A percentile compares a stretch with the other conserved stretches of the same genome.
These are phyloP conservation scores for Didymodactylos carnosus DNA, from an alignment of 2,888 invertebrate species.

Conservation along the genomic window DNA sequence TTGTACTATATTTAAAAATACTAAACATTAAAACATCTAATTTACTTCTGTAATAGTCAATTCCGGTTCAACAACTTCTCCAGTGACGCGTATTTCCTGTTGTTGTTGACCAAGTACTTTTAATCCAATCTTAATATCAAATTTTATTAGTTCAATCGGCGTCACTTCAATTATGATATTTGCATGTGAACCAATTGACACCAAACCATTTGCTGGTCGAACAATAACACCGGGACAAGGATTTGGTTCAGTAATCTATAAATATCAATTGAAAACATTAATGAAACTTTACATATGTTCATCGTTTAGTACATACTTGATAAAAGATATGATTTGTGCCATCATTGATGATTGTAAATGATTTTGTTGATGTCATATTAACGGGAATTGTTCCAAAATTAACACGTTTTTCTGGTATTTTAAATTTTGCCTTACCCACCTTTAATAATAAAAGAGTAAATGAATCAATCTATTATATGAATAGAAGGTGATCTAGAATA, in stretches of 20 bases:
- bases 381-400: conserved; percentile 32
- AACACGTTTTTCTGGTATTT: conserved; percentile 24
- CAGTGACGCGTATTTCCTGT: conserved; percentile 32
- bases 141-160: conserved; percentile 31
- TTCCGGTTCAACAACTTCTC: conserved; percentile 29
- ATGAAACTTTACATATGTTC: background rate
- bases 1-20: background rate
- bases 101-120: conserved; percentile 28
- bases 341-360: conserved; percentile 27
- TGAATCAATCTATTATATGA: background rate
- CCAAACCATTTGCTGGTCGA: conserved; percentile 28
- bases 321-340: conserved; percentile 32
- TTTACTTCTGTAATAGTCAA: conserved; percentile 30
- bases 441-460: no score
- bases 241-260: conserved; percentile 29
- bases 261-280: background rate
- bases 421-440: background rate
- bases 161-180: conserved; percentile 23
- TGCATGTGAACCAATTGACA: conserved; percentile 30
- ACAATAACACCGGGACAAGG: conserved; percentile 31
- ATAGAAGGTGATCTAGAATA: background rate
- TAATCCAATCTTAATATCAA: conserved; percentile 28
- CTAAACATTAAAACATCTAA: conserved; percentile 1
- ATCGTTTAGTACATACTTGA: no score
- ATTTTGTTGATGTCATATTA: conserved; percentile 27